Evolutionary conservation across 2,797 vertebrate genomes (phyloP), one percentile per base, ranked within the genome.

Genomic region (Miichthys miiuy): DNA sequence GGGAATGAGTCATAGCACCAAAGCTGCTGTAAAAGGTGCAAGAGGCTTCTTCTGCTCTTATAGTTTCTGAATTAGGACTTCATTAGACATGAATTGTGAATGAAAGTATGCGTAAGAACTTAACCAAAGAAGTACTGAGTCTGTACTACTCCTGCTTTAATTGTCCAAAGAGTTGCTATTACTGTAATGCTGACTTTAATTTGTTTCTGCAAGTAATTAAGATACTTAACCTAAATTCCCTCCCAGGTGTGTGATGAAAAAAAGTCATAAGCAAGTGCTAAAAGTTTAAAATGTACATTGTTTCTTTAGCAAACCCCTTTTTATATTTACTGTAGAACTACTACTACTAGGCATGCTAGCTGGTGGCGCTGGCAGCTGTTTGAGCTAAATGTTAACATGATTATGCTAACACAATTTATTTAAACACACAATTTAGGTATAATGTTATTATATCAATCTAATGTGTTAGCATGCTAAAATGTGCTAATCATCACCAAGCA

Each of bases 1-100:
- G 34, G 56, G 30, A 67, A 41, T 30, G 64, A 78, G 55, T 68
- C 47, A 20, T 17, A 6, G 20, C 50, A 23, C 51, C 52, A 50
- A 48, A 67, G 63, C 16, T 38, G 34, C 42, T 16, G 16, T 25
- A 27, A 23, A 38, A 25, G 23, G 21, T 42, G 18, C 25, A 47
- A 65, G 54, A 71, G 6, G 13, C n/a, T 50, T 55, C 18, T 23
- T 52, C 25, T 38, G 34, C 34, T 38, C 8, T 9, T 38, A 9
- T 38, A 38, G 34, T 38, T 38, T 38, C 34, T 38, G 8, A 38
- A 8, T 38, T 9, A 38, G 34, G 34, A 38, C 34, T 38, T 9
- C 57, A 27, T 62, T 21, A 3, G 21, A 18, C 8, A 25, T 18
- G 9, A n/a, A 27, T 55, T 68, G 47, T 23, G 13, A 74, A 68